Percentiles rank a stretch among this genome's conserved stretches.
phyloP scores from a whole-genome alignment of 2,113 vertebrate genomes.

The Cyphomyrus discorhynchus region DNA sequence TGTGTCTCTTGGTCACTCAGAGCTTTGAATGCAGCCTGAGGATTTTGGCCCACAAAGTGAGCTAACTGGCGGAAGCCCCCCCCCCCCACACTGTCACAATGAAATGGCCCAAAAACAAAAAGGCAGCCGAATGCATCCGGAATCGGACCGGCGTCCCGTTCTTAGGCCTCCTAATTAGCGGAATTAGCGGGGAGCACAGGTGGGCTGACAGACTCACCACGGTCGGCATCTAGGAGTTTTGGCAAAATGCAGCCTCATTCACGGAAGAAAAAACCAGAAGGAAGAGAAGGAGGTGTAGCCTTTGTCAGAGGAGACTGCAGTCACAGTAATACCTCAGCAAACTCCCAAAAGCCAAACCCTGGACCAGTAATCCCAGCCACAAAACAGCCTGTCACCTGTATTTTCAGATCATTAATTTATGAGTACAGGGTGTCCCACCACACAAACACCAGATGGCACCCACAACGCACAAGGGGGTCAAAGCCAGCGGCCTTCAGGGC shows the following conservation, averaged over 20 bases:
- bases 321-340: not conserved
- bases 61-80: not conserved
- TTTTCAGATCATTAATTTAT: not conserved
- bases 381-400: not conserved
- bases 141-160: not conserved
- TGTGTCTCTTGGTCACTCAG: not conserved
- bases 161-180: not conserved
- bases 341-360: not conserved
- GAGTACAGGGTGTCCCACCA: not conserved
- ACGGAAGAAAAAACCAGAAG: constrained; percentile 27
- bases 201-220: not conserved
- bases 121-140: not conserved
- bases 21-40: not conserved
- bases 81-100: not conserved
- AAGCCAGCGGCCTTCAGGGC: not conserved
- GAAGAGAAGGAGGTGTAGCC: not conserved
- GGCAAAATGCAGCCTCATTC: constrained; percentile 36
- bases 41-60: not conserved
- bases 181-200: not conserved
- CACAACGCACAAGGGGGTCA: not conserved
- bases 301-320: not conserved
- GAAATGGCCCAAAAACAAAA: not conserved
- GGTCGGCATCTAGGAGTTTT: not conserved
- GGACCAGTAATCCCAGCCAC: not conserved
- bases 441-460: not conserved